phyloP scores from a whole-genome alignment of 2,888 invertebrate genomes.

The Brenthis daphne region DNA sequence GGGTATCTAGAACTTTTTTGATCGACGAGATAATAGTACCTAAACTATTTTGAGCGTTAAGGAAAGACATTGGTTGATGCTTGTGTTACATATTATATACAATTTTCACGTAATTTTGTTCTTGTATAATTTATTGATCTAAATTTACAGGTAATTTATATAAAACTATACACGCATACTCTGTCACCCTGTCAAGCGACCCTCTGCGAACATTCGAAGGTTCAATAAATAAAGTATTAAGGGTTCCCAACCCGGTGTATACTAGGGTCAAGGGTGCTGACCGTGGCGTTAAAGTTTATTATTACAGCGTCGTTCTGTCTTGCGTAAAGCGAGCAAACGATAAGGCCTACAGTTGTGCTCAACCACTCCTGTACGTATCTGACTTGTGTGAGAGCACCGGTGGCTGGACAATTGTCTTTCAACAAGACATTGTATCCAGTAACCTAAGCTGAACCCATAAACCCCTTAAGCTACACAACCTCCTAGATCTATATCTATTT shows the following conservation, averaged over 20 bases:
- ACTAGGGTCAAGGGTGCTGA: conserved; percentile 67
- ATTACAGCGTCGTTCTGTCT: conserved; percentile 52
- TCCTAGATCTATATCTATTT: not conserved
- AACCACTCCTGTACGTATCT: conserved; percentile 77
- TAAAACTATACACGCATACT: conserved; percentile 34
- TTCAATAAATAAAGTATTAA: conserved; percentile 75
- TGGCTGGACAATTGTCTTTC: conserved; percentile 79
- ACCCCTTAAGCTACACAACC: not conserved
- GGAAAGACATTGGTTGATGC: conserved; percentile 26
- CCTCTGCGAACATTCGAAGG: conserved; percentile 61
- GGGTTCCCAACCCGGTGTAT: conserved; percentile 67
- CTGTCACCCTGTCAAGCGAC: conserved; percentile 66
- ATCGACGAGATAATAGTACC: too few relatives aligned
- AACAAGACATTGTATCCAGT: conserved; percentile 77
- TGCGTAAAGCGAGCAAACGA: conserved; percentile 53
- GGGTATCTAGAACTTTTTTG: too few relatives aligned
- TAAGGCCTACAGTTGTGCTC: conserved; percentile 69
- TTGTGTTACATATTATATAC: not conserved
- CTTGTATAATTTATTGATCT: conserved; percentile 10
- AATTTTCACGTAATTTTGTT: conserved; percentile 9
- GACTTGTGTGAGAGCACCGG: conserved; percentile 60
- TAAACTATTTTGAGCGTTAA: not conserved
- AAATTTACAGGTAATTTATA: conserved; percentile 62
- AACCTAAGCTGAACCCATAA: conserved; percentile 49
- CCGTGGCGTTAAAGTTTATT: conserved; percentile 54